Conservation (phyloP, 2,888 invertebrate genomes). For the Strigamia crassipes region DNA sequence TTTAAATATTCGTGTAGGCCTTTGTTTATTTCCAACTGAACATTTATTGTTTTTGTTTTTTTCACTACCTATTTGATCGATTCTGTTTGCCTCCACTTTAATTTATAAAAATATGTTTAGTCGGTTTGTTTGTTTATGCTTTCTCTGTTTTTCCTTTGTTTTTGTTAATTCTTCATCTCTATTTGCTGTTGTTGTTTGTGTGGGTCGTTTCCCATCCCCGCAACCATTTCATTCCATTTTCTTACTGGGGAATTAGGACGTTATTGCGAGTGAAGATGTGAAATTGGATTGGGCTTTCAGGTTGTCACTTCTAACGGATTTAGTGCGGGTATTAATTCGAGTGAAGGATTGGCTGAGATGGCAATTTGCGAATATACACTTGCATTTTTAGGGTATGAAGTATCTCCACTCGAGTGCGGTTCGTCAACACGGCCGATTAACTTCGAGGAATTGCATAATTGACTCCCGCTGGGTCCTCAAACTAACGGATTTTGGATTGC, state of each 20-base stretch:
- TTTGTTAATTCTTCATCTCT: neutral
- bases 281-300: slow-evolving; percentile 95
- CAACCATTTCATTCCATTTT: neutral
- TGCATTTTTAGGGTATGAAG: slow-evolving; percentile 74
- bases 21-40: neutral
- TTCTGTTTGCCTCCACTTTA: neutral
- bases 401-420: slow-evolving; percentile 84
- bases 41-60: neutral
- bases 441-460: slow-evolving; percentile 90
- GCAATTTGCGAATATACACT: neutral
- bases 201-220: neutral
- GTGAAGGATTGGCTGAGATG: slow-evolving; percentile 8
- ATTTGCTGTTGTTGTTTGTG: neutral
- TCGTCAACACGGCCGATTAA: slow-evolving; percentile 82
- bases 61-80: neutral
- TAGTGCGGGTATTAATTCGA: slow-evolving; percentile 70
- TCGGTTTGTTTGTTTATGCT: neutral
- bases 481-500: slow-evolving; percentile 87
- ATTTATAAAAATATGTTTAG: neutral
- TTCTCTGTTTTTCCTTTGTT: too few species aligned
- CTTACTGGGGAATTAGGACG: slow-evolving; percentile 63
- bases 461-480: slow-evolving; percentile 96
- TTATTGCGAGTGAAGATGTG: slow-evolving; percentile 85
- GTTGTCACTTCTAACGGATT: slow-evolving; percentile 86
- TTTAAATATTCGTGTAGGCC: slow-evolving; percentile 25